Evolutionary conservation across 2,888 invertebrate species (phyloP).

Genomic region (Parthenolecanium corni): DNA sequence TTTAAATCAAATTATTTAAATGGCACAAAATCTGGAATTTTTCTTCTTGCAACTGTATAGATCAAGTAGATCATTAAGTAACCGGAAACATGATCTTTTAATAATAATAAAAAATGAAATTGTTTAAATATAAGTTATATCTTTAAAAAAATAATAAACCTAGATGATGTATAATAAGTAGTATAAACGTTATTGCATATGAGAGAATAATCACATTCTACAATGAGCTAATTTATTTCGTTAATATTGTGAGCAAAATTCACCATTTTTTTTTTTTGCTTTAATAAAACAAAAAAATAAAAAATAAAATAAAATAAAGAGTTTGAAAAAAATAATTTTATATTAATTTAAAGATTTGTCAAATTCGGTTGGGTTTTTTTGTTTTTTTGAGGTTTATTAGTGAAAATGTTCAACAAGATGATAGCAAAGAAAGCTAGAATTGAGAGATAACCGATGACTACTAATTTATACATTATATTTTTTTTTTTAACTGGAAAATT

Average conservation of each 20-base stretch:
- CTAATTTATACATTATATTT: too few relatives aligned
- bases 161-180: not conserved
- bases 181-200: slow-evolving; percentile 10
- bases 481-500: too few relatives aligned
- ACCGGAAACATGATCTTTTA: not conserved
- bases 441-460: too few relatives aligned
- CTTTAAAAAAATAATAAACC: not conserved
- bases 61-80: not conserved
- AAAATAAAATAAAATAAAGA: too few relatives aligned
- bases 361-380: too few relatives aligned
- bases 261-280: not conserved
- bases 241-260: slow-evolving; percentile 3
- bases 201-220: slow-evolving; percentile 12
- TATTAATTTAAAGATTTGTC: too few relatives aligned
- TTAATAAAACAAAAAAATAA: too few relatives aligned
- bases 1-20: not conserved
- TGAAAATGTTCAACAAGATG: not conserved
- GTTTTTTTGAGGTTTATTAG: not conserved
- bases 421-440: not conserved
- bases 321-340: too few relatives aligned
- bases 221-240: slow-evolving; percentile 1
- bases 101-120: not conserved
- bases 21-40: too few relatives aligned
- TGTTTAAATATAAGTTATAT: not conserved
- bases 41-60: too few relatives aligned